A percentile compares a stretch with the other conserved stretches of the same genome.
Conservation (phyloP, 2,888 invertebrate genomes). For the Chrysolina oricalcia region DNA sequence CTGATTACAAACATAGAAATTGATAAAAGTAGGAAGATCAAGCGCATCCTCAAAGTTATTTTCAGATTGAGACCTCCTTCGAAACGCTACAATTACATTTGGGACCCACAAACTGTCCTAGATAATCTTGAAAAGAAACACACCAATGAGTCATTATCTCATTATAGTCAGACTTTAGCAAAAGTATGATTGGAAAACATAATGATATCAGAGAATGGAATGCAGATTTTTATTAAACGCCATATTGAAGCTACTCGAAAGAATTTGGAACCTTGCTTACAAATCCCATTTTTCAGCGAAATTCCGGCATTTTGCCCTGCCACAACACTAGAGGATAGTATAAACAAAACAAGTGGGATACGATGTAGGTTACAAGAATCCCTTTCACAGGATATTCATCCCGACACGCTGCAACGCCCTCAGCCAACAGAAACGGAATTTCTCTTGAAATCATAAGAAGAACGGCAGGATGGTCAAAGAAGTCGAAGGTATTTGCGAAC, state of each 20-base stretch:
- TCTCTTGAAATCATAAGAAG: no score
- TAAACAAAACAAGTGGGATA: no score
- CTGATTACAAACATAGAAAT: constrained; percentile 36
- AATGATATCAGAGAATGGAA: not conserved
- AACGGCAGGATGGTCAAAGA: no score
- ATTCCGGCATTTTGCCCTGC: no score
- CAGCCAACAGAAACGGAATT: no score
- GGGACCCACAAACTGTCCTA: constrained; percentile 55
- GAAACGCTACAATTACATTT: constrained; percentile 55
- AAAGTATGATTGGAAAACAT: constrained; percentile 42
- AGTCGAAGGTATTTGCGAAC: no score
- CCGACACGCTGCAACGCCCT: no score
- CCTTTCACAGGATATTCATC: no score
- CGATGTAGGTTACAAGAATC: no score
- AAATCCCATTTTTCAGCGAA: no score
- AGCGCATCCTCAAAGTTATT: constrained; percentile 54
- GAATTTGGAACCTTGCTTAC: not conserved
- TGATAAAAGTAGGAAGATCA: constrained; percentile 39
- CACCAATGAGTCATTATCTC: constrained; percentile 6
- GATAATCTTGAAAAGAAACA: constrained; percentile 11
- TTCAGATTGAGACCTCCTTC: constrained; percentile 47
- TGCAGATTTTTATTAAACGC: constrained; percentile 37
- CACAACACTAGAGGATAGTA: no score
- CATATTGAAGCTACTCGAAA: constrained; percentile 29
- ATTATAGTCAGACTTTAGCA: constrained; percentile 41